A percentile compares a stretch with the other conserved stretches of the same genome.
These are phyloP conservation scores for Myiotriccus ornatus DNA, from an alignment of 2,797 vertebrate genomes.

Conservation along the genomic window DNA sequence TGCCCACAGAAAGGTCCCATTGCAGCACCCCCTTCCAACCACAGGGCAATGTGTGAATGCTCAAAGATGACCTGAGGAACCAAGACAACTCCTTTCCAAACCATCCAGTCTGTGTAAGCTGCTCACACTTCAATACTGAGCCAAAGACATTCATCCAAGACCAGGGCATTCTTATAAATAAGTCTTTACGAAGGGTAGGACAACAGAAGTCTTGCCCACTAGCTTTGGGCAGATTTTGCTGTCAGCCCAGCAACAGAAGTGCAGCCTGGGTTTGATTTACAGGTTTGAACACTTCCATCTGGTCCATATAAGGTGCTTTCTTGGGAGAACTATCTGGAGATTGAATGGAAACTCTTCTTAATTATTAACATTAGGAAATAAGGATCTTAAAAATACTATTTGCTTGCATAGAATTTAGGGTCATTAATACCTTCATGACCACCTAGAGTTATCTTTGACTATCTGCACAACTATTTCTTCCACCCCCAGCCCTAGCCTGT, in stretches of 20 bases:
- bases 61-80: not conserved
- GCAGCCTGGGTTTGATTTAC: not conserved
- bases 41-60: not conserved
- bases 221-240: not conserved
- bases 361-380: not conserved
- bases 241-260: not conserved
- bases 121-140: not conserved
- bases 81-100: not conserved
- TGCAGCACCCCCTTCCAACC: not conserved
- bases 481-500: not conserved
- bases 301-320: not conserved
- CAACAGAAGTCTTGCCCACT: not conserved
- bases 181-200: not conserved
- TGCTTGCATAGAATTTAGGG: not conserved
- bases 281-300: not conserved
- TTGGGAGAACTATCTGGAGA: not conserved
- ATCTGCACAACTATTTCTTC: not conserved
- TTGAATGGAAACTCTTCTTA: not conserved
- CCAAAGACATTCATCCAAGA: not conserved
- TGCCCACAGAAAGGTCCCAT: not conserved
- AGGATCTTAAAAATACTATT: not conserved
- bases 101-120: not conserved
- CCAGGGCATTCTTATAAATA: not conserved
- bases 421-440: not conserved
- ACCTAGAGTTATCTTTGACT: not conserved